phyloP scores from a whole-genome alignment of 2,113 vertebrate species.

The Urocolius indicus region DNA sequence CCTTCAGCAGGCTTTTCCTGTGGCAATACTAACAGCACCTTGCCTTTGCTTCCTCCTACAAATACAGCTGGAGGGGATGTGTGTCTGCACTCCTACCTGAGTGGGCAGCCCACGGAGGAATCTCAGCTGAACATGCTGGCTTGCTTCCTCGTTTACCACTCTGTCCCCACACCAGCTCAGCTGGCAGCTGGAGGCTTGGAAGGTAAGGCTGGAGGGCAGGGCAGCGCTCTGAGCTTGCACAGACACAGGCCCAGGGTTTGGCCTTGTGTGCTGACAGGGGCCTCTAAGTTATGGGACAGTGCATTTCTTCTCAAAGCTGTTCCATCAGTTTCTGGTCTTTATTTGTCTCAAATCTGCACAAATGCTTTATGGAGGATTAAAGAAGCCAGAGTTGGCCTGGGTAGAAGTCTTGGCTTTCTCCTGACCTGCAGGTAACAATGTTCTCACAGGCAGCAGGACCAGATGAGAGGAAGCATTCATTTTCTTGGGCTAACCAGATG shows the following conservation, averaged over 20 bases:
- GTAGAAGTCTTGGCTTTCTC: background rate
- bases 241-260: background rate
- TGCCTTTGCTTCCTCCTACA: background rate
- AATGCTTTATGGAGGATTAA: background rate
- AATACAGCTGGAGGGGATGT: constrained; percentile 81
- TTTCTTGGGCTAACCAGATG: background rate
- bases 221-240: fast-evolving
- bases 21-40: background rate
- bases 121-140: constrained; percentile 83
- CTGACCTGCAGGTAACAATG: background rate
- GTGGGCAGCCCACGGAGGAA: constrained; percentile 73
- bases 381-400: background rate
- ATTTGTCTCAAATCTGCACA: background rate
- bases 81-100: constrained; percentile 85
- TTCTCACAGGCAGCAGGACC: background rate
- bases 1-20: background rate
- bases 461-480: background rate
- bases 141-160: constrained; percentile 92
- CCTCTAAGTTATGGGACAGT: background rate
- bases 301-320: background rate
- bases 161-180: constrained; percentile 84
- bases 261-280: no score
- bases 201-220: constrained; percentile 73
- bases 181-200: constrained; percentile 81
- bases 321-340: background rate